These are phyloP conservation scores for Scrobipalpa atriplicella DNA, from an alignment of 2,888 invertebrate genomes.

Conservation along the genomic window DNA sequence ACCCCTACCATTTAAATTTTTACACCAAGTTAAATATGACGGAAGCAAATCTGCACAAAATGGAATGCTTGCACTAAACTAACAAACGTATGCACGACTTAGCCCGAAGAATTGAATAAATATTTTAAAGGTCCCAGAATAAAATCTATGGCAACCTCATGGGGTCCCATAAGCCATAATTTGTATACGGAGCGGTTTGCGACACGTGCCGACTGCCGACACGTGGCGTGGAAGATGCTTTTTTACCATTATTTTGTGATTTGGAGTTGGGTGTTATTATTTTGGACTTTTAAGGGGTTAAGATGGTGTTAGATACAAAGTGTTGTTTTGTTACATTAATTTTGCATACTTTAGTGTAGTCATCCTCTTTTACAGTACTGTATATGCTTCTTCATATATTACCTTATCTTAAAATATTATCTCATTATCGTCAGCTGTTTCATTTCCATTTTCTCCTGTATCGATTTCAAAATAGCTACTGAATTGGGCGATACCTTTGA, in stretches of 20 bases:
- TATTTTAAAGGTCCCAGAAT: conserved; percentile 59
- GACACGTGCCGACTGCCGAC: conserved; percentile 59
- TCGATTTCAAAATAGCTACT: too few relatives aligned
- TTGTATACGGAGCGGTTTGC: conserved; percentile 69
- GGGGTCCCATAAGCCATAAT: conserved; percentile 69
- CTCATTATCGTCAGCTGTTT: too few relatives aligned
- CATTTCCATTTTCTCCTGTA: too few relatives aligned
- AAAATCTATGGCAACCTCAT: conserved; percentile 47
- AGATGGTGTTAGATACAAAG: conserved; percentile 10
- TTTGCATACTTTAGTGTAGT: background rate
- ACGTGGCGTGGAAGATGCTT: conserved; percentile 55
- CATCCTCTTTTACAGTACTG: too few relatives aligned
- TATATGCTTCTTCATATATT: too few relatives aligned
- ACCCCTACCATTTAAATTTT: conserved; percentile 48
- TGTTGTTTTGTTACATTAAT: background rate
- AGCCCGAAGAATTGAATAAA: conserved; percentile 53
- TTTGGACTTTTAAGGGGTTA: conserved; percentile 26
- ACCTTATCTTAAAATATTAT: too few relatives aligned
- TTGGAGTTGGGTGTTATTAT: conserved; percentile 20
- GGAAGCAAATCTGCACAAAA: conserved; percentile 25
- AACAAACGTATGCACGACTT: conserved; percentile 77
- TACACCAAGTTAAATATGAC: conserved; percentile 40
- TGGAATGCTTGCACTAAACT: conserved; percentile 56
- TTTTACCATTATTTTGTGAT: conserved; percentile 36
- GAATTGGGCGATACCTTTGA: too few relatives aligned